These are phyloP conservation scores for Actinemys pallida DNA, from an alignment of 2,113 vertebrate genomes.

Conservation along the genomic window DNA sequence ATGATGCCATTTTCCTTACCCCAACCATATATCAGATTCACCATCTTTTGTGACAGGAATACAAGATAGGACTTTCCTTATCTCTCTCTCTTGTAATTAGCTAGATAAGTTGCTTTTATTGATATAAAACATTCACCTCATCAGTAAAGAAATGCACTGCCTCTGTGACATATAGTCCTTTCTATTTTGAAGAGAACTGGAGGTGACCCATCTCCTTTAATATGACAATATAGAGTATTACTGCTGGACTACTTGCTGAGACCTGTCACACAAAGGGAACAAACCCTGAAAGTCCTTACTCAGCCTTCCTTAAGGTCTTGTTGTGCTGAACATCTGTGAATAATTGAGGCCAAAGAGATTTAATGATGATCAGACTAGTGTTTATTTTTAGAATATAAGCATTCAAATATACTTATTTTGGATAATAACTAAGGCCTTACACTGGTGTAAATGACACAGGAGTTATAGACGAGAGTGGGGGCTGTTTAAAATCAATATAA, in stretches of 20 bases:
- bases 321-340: fast-evolving
- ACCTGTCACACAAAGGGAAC: neutral
- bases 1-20: neutral
- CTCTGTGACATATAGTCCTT: neutral
- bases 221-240: neutral
- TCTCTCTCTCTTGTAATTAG: neutral
- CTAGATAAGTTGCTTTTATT: neutral
- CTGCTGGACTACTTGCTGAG: neutral
- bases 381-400: neutral
- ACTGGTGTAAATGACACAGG: neutral
- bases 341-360: neutral
- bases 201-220: neutral
- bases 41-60: neutral
- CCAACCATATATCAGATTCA: neutral
- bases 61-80: neutral
- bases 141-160: neutral
- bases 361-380: neutral
- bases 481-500: neutral
- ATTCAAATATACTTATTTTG: neutral
- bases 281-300: neutral
- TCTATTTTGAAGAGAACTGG: neutral
- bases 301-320: neutral
- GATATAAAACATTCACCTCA: neutral
- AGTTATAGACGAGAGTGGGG: neutral
- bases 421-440: neutral